These are phyloP conservation scores for Urosaurus nigricauda DNA, from an alignment of 2,797 vertebrate genomes.

Conservation along the genomic window DNA sequence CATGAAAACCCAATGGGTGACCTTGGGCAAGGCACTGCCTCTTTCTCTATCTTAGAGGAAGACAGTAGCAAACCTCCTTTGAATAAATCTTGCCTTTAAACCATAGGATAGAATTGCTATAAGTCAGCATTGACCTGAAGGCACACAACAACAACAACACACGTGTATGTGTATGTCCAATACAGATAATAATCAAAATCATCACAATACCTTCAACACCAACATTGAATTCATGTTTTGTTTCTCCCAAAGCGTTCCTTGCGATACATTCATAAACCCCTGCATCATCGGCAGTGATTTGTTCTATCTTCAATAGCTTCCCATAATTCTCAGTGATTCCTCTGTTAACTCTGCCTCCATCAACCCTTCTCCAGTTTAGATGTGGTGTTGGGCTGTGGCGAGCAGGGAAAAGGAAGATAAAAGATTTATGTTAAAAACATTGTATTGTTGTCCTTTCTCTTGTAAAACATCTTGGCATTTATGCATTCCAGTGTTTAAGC, in stretches of 20 bases:
- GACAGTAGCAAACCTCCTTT: no score
- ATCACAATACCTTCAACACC: slow-evolving; percentile 87
- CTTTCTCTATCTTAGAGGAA: no score
- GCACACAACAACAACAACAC: no score
- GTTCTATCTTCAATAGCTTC: slow-evolving; percentile 86
- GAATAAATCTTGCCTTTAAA: no score
- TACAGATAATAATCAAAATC: not conserved
- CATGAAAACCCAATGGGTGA: no score
- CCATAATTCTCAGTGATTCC: slow-evolving; percentile 83
- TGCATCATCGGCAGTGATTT: slow-evolving; percentile 82
- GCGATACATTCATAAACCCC: slow-evolving; percentile 92
- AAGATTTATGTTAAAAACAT: not conserved
- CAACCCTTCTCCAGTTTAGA: slow-evolving; percentile 88
- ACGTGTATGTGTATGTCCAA: not conserved
- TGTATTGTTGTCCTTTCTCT: not conserved
- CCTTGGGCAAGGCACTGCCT: no score
- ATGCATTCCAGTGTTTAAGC: not conserved
- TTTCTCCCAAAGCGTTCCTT: slow-evolving; percentile 84
- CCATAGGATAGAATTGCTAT: no score
- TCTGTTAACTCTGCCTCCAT: slow-evolving; percentile 67
- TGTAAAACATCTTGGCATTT: not conserved
- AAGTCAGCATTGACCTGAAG: no score
- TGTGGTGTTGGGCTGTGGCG: slow-evolving; percentile 90
- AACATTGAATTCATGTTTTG: slow-evolving; percentile 85
- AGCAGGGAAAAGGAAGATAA: not conserved